These are phyloP conservation scores for Macrostomum lignano DNA, from an alignment of 1,140 invertebrate species.

Conservation along the genomic window DNA sequence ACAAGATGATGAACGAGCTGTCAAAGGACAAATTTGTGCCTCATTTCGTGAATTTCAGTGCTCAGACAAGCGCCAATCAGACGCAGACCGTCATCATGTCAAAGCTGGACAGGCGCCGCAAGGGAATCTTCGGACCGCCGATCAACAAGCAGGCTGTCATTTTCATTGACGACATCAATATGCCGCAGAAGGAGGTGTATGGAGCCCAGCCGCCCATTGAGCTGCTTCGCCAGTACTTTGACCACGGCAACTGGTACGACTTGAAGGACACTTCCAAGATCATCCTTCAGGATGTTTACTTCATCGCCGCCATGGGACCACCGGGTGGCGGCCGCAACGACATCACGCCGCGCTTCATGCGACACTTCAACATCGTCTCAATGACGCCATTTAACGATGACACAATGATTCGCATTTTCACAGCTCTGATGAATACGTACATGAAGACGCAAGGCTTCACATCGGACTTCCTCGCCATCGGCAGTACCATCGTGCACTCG, in stretches of 20 bases:
- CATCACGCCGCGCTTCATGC: slow-evolving; percentile 22
- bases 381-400: slow-evolving; percentile 28
- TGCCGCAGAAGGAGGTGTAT: slow-evolving; percentile 26
- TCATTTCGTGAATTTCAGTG: slow-evolving; percentile 27
- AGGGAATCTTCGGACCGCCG: slow-evolving; percentile 26
- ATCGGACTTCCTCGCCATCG: slow-evolving; percentile 39
- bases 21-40: slow-evolving; percentile 20
- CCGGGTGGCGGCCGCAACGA: slow-evolving; percentile 25
- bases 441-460: slow-evolving; percentile 51
- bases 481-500: slow-evolving; percentile 32
- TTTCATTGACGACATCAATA: slow-evolving; percentile 29
- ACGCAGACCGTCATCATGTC: slow-evolving; percentile 34
- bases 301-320: slow-evolving; percentile 25
- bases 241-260: slow-evolving; percentile 32
- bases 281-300: slow-evolving; percentile 21
- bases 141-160: slow-evolving; percentile 26
- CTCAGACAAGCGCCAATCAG: slow-evolving; percentile 28
- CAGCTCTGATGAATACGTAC: slow-evolving; percentile 41
- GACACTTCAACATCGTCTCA: slow-evolving; percentile 25
- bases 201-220: slow-evolving; percentile 28
- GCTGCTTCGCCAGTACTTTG: slow-evolving; percentile 24
- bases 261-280: slow-evolving; percentile 26
- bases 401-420: slow-evolving; percentile 27
- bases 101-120: slow-evolving; percentile 22
- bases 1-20: slow-evolving; percentile 19